These are phyloP conservation scores for Leptopilina boulardi DNA, from an alignment of 1,140 invertebrate genomes.

Conservation along the genomic window DNA sequence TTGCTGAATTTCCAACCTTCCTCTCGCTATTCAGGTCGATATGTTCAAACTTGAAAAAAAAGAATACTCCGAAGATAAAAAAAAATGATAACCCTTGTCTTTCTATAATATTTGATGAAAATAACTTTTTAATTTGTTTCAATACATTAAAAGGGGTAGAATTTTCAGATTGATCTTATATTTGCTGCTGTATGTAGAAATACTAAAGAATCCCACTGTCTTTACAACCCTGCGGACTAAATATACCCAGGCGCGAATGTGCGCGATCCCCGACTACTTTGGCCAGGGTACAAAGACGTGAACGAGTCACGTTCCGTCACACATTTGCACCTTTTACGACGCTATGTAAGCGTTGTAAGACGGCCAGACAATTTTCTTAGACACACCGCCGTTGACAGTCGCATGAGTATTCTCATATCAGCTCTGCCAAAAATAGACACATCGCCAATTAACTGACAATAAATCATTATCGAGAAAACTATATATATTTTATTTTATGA, in stretches of 20 bases:
- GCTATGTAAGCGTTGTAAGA: constrained; percentile 30
- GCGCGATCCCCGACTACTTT: constrained; percentile 63
- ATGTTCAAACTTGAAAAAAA: too few relatives aligned
- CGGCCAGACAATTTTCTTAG: constrained; percentile 44
- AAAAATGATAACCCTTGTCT: too few relatives aligned
- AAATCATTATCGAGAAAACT: background rate
- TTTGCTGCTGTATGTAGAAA: too few relatives aligned
- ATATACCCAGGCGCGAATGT: constrained; percentile 63
- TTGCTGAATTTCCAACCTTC: constrained; percentile 10
- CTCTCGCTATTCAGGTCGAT: background rate
- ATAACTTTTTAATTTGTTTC: too few relatives aligned
- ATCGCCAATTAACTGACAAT: background rate
- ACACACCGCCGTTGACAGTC: constrained; percentile 28
- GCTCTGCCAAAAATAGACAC: background rate
- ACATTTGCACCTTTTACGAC: constrained; percentile 61
- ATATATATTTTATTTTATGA: too few relatives aligned
- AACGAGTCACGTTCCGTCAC: constrained; percentile 65
- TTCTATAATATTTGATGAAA: too few relatives aligned
- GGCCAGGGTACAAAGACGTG: constrained; percentile 62
- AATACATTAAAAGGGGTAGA: too few relatives aligned
- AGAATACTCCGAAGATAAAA: too few relatives aligned
- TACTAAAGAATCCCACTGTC: too few relatives aligned
- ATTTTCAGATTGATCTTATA: too few relatives aligned
- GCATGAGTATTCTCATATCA: background rate
- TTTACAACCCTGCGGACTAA: constrained; percentile 61